phyloP scores from a whole-genome alignment of 2,113 vertebrate genomes.

The Peromyscus leucopus region DNA sequence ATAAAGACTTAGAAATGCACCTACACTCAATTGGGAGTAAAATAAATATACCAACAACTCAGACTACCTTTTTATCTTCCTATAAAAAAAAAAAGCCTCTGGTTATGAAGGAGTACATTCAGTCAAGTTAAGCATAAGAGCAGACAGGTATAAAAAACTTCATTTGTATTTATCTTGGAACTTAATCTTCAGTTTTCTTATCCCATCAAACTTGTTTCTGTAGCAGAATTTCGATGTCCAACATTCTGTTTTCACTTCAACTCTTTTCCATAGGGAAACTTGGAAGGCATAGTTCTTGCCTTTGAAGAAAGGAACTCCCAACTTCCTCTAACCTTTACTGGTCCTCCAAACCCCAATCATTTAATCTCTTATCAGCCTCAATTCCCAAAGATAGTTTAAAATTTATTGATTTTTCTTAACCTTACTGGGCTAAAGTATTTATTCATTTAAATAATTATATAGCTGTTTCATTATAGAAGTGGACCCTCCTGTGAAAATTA shows the following conservation, averaged over 20 bases:
- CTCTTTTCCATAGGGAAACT: background rate
- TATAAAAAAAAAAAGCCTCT: background rate
- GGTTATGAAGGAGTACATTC: background rate
- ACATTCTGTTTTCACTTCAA: background rate
- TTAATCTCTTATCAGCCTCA: background rate
- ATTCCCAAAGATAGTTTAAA: background rate
- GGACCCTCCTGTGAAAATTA: background rate
- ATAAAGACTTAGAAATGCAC: background rate
- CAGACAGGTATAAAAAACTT: background rate
- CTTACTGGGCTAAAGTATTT: background rate
- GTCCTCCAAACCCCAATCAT: background rate
- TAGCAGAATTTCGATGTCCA: background rate
- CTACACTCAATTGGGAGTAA: background rate
- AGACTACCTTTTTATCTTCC: background rate
- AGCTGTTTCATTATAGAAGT: background rate
- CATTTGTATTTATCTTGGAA: background rate
- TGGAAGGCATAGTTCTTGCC: background rate
- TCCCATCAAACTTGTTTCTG: background rate
- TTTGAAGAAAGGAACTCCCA: accelerated
- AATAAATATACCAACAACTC: background rate
- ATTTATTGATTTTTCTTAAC: background rate
- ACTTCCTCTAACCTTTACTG: background rate
- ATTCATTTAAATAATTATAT: background rate
- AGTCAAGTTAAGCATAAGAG: background rate
- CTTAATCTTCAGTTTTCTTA: background rate